Evolutionary conservation across 2,888 invertebrate genomes (phyloP).

Genomic region (Heliconius aoede): DNA sequence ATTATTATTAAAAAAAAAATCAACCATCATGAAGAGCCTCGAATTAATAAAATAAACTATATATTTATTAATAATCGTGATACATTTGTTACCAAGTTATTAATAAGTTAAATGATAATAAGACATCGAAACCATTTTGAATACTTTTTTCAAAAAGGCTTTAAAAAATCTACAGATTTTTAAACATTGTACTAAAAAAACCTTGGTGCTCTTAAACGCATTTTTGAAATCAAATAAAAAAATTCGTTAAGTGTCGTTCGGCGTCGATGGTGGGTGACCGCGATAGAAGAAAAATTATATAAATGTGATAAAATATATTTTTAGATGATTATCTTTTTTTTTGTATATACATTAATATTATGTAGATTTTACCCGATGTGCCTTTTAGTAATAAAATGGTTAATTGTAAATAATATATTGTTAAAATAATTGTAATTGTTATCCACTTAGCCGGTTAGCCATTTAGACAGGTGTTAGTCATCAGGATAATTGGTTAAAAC

Average conservation of each 20-base stretch:
- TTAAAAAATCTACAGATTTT: constrained; percentile 8
- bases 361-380: constrained; percentile 55
- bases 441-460: background rate
- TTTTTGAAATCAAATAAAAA: constrained; percentile 44
- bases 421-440: constrained; percentile 3
- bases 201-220: constrained; percentile 61
- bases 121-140: background rate
- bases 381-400: constrained; percentile 54
- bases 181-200: constrained; percentile 24
- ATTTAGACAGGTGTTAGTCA: background rate
- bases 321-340: constrained; percentile 68
- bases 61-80: constrained; percentile 19
- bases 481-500: background rate
- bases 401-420: constrained; percentile 41
- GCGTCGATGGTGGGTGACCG: background rate
- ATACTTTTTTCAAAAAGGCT: background rate
- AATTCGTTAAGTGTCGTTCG: constrained; percentile 12
- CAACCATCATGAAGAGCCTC: constrained; percentile 1
- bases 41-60: background rate
- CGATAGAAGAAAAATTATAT: constrained; percentile 59
- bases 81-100: constrained; percentile 26
- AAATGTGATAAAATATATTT: constrained; percentile 78
- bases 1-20: background rate
- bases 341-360: constrained; percentile 51
- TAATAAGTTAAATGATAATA: constrained; percentile 2